Conservation (phyloP, 1,140 invertebrate genomes). For the Drosophila orosa region DNA sequence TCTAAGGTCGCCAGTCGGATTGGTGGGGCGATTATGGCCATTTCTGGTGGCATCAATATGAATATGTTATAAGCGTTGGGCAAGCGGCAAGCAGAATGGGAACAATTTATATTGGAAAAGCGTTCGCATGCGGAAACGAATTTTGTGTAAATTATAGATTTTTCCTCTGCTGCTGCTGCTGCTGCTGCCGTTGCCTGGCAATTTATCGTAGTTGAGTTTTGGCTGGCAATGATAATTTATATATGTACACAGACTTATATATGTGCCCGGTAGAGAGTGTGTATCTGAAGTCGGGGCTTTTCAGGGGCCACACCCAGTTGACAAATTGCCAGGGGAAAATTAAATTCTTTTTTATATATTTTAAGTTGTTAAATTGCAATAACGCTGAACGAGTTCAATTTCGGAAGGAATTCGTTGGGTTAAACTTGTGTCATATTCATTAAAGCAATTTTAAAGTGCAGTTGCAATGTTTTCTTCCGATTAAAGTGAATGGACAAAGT, state of each 20-base stretch:
- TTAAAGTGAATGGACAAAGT: slow-evolving; percentile 12
- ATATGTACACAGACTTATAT: slow-evolving; percentile 28
- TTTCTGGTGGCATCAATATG: slow-evolving; percentile 68
- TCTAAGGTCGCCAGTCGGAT: slow-evolving; percentile 36
- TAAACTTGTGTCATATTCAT: slow-evolving; percentile 15
- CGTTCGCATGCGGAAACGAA: slow-evolving; percentile 71
- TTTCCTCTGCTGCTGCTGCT: slow-evolving; percentile 23
- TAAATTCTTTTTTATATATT: slow-evolving; percentile 32
- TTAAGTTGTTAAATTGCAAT: slow-evolving; percentile 48
- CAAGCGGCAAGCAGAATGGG: slow-evolving; percentile 28
- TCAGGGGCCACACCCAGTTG: slow-evolving; percentile 63
- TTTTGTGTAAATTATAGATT: slow-evolving; percentile 82
- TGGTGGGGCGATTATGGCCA: slow-evolving; percentile 50
- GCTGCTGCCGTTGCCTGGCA: slow-evolving; percentile 62
- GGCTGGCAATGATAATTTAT: slow-evolving; percentile 77
- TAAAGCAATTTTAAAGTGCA: slow-evolving; percentile 10
- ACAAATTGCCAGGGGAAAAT: slow-evolving; percentile 70
- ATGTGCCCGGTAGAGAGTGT: slow-evolving; percentile 17
- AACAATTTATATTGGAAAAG: slow-evolving; percentile 56
- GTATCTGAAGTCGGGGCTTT: slow-evolving; percentile 22
- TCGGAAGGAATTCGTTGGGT: neutral
- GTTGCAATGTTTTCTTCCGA: slow-evolving; percentile 10
- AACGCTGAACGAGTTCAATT: slow-evolving; percentile 13
- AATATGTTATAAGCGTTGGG: slow-evolving; percentile 47
- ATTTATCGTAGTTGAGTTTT: slow-evolving; percentile 79